Conservation (phyloP, 2,888 invertebrate genomes). For the Amphipyra tragopoginis region DNA sequence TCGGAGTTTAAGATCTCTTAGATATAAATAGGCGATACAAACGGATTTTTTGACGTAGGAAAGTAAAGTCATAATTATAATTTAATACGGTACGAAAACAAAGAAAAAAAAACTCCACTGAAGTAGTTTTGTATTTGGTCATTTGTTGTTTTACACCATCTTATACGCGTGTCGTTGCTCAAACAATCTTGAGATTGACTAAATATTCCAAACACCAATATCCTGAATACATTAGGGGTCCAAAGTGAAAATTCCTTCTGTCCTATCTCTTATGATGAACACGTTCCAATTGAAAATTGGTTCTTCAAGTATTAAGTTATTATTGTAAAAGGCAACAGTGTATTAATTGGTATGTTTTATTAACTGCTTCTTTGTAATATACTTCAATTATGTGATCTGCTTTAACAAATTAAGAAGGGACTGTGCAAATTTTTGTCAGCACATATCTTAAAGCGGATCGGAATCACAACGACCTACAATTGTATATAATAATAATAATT, state of each 20-base stretch:
- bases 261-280: slow-evolving; percentile 30
- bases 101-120: slow-evolving; percentile 3
- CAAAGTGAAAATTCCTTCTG: slow-evolving; percentile 52
- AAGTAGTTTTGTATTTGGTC: slow-evolving; percentile 20
- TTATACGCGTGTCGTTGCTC: not conserved
- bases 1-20: slow-evolving; percentile 41
- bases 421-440: not conserved
- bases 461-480: slow-evolving; percentile 37
- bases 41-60: not conserved
- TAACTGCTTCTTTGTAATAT: slow-evolving; percentile 26
- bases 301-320: not conserved
- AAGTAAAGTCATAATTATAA: slow-evolving; percentile 12
- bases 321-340: slow-evolving; percentile 16
- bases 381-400: slow-evolving; percentile 19
- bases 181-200: not conserved
- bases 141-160: too few species aligned
- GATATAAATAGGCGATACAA: slow-evolving; percentile 28
- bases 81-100: slow-evolving; percentile 24
- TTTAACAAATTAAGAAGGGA: not conserved
- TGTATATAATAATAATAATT: slow-evolving; percentile 56
- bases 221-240: slow-evolving; percentile 48
- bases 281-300: slow-evolving; percentile 10
- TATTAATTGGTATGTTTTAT: slow-evolving; percentile 27
- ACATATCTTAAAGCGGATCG: not conserved
- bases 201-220: slow-evolving; percentile 30